Base-by-base conservation (phyloP, 2,113 vertebrate genomes). In the Alethe castanea region DNA sequence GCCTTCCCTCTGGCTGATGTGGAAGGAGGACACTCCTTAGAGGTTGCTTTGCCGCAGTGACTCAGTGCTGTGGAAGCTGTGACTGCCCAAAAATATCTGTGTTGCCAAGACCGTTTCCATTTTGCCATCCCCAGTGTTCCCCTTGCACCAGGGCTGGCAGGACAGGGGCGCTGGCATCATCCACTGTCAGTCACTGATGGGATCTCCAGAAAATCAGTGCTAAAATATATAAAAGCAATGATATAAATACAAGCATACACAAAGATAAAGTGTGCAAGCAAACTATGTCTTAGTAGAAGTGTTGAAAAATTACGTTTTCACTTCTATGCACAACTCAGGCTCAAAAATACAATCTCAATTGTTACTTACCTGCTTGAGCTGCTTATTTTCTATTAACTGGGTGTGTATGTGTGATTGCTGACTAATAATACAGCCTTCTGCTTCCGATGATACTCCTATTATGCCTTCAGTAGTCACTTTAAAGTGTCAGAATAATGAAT, bases 401-500 rank as follows among this genome's bases (percentile, higher is more conserved):
- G 71, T 62, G 33, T 53, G 40, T 60, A 61, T 35, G 48, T 40
- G 22, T 45, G 89, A 61, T 60, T 61, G 70, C 83, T 66, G 61
- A 81, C 69, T 81, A 85, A 69, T 67, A 91, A 76, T 61, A 69
- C 73, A 89, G 38, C 48, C 69, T 11, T 69, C 57, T 82, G 70
- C 78, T 95, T 81, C 78, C 42, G 36, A 25, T 69, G 74, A 92
- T 72, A 89, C 22, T 86, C 26, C 80, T 87, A 42, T 91, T 91
- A 92, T 35, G 47, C 42, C 61, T 92, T 85, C 89, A 79, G 35
- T 54, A 72, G 53, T 52, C 42, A 36, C 45, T 65, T 66, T 19
- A 35, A 81, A 84, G 69, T 87, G 86, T 74, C 92, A 92, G 78
- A 79, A 91, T 89, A 94, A 94, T 42, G 61, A 92, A 94, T 25